These are phyloP conservation scores for Limulus polyphemus DNA, from an alignment of 2,888 invertebrate genomes.

Conservation along the genomic window DNA sequence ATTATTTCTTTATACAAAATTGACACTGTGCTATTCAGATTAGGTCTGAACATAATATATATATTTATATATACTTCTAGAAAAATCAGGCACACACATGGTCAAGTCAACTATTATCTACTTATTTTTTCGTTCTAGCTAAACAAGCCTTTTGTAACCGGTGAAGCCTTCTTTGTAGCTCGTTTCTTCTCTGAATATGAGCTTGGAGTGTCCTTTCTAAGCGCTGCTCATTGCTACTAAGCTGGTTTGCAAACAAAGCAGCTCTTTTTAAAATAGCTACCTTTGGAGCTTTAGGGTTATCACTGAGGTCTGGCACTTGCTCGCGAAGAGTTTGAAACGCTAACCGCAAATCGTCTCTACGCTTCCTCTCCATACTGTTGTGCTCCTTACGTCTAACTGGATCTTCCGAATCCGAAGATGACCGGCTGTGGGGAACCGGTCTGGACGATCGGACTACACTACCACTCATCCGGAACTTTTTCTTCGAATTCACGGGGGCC, in stretches of 20 bases:
- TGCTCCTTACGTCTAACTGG: neutral
- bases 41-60: too few relatives aligned
- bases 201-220: neutral
- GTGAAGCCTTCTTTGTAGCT: neutral
- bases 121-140: too few relatives aligned
- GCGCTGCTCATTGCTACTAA: neutral
- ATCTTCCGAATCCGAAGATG: neutral
- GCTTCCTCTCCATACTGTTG: constrained; percentile 3
- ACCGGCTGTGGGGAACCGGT: neutral
- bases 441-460: too few relatives aligned
- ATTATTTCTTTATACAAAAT: too few relatives aligned
- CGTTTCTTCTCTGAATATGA: neutral
- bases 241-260: neutral
- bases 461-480: too few relatives aligned
- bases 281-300: constrained; percentile 3
- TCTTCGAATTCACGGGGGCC: too few relatives aligned
- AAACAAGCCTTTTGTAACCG: neutral
- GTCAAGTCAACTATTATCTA: too few relatives aligned
- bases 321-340: constrained; percentile 5
- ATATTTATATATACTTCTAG: too few relatives aligned
- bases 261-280: constrained; percentile 1
- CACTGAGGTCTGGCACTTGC: constrained; percentile 1
- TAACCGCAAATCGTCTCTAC: constrained; percentile 2
- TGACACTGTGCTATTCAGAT: too few relatives aligned
- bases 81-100: too few relatives aligned